Evolutionary conservation across 2,888 invertebrate genomes (phyloP).

Genomic region (Anaspis maculata): DNA sequence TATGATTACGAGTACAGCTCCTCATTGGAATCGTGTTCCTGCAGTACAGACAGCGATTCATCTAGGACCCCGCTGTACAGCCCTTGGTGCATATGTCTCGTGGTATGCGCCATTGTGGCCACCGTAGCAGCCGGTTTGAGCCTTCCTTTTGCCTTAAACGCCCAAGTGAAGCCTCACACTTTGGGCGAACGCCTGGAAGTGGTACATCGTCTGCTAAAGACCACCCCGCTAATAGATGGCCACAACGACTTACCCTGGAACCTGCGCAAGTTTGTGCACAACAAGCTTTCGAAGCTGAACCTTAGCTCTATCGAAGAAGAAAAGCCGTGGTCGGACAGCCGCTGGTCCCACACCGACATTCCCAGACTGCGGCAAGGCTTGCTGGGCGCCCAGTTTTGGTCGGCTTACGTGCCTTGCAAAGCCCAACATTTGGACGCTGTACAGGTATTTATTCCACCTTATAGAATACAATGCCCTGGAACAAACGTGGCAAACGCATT

Average conservation of each 20-base stretch:
- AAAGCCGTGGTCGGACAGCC: conserved; percentile 77
- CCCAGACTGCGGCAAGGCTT: conserved; percentile 73
- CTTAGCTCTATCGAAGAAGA: conserved; percentile 57
- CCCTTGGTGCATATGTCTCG: conserved; percentile 50
- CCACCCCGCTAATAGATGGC: conserved; percentile 66
- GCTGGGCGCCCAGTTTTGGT: conserved; percentile 89
- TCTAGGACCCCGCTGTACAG: conserved; percentile 46
- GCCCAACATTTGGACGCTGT: conserved; percentile 75
- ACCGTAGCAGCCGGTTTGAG: conserved; percentile 50
- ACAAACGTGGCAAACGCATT: no score
- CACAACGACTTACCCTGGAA: conserved; percentile 89
- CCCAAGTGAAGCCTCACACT: conserved; percentile 28
- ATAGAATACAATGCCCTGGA: no score
- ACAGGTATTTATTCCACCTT: no score
- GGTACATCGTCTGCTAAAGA: conserved; percentile 55
- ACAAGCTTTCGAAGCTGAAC: conserved; percentile 62
- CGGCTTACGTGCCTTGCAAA: conserved; percentile 79
- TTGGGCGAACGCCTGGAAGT: conserved; percentile 53
- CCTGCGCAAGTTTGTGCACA: conserved; percentile 79
- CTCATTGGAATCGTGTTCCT: conserved; percentile 33
- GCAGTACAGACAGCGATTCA: conserved; percentile 47
- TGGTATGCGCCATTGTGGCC: conserved; percentile 51
- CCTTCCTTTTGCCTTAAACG: conserved; percentile 46
- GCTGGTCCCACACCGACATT: conserved; percentile 91
- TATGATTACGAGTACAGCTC: conserved; percentile 28